Base-by-base conservation (phyloP, 2,113 vertebrate genomes). In the Oreotrochilus melanogaster region DNA sequence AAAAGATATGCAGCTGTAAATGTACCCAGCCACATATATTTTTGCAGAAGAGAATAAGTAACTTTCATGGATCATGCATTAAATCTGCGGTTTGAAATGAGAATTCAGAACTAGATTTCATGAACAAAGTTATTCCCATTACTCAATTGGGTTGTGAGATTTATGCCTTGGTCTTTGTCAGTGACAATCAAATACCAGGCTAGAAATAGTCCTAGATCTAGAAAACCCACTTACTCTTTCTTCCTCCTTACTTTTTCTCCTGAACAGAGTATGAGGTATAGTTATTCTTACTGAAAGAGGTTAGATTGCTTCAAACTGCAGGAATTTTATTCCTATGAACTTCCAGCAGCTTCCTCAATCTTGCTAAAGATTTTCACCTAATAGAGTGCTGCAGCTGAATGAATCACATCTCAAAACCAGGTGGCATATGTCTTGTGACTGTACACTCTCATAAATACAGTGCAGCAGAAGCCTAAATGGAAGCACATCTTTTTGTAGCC, bases 351-450 rank as follows among this genome's bases (percentile, higher is more conserved):
- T 78, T 86, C 83, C 89, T 74, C 64, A 62, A 10, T 35, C 23
- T 61, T 75, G 73, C 33, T 51, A n/a, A 78, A 69, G 16, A 42
- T 48, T 94, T 89, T 95, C 73, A 84, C 88, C 79, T 76, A 79
- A 57, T 95, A 6, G 62, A 58, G 39, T 69, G 71, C 39, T 83
- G 56, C 71, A 92, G 70, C 57, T 89, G 79, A 89, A 67, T 81
- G 31, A 95, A 83, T 89, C 83, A 87, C 30, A 76, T 39, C 67
- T 72, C 66, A 80, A 75, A 88, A 66, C 69, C 89, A 95, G 88
- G 89, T 95, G 92, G 67, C 94, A 81, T 92, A 62, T 94, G 88
- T 72, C 91, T 94, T 95, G 84, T 93, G 88, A 94, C 84, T 95
- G 18, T 70, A 66, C 70, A 24, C 73, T 80, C 78, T 78, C 81